A percentile compares a stretch with the other conserved stretches of the same genome.
phyloP scores from a whole-genome alignment of 2,113 vertebrate genomes.

The Polypterus senegalus region DNA sequence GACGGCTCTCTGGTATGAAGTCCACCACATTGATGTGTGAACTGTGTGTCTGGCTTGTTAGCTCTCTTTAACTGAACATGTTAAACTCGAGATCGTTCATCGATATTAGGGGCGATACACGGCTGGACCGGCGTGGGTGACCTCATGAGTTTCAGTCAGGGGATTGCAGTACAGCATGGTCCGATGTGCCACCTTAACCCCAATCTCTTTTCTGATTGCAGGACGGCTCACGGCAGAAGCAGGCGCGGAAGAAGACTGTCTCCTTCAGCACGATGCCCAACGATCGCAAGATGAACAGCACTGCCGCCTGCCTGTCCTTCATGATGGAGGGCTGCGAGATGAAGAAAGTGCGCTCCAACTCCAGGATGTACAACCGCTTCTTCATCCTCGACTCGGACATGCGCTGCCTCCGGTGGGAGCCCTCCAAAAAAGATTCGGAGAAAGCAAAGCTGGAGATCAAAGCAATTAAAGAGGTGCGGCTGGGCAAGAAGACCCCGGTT shows the following conservation, averaged over 20 bases:
- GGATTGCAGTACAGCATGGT: background rate
- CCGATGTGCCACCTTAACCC: background rate
- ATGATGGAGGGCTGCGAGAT: slow-evolving; percentile 90
- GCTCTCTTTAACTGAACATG: no score
- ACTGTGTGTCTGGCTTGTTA: no score
- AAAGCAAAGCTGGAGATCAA: slow-evolving; percentile 86
- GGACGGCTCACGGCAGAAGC: slow-evolving; percentile 73
- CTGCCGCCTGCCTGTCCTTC: slow-evolving; percentile 79
- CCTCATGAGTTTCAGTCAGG: background rate
- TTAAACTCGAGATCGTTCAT: no score
- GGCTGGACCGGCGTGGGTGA: no score
- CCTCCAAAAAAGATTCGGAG: slow-evolving; percentile 82
- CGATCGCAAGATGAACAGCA: slow-evolving; percentile 80
- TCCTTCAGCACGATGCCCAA: slow-evolving; percentile 86
- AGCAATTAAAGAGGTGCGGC: slow-evolving; percentile 75
- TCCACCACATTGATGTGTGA: no score
- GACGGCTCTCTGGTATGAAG: no score
- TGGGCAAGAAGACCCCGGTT: slow-evolving; percentile 80
- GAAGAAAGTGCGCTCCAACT: slow-evolving; percentile 87
- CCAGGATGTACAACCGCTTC: slow-evolving; percentile 83
- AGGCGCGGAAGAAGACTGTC: slow-evolving; percentile 75
- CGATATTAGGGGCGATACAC: no score
- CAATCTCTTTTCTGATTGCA: slow-evolving; percentile 29
- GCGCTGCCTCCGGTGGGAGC: slow-evolving; percentile 78
- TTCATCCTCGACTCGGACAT: slow-evolving; percentile 77